Conservation (phyloP, 2,113 vertebrate genomes). For the Macaca nemestrina region DNA sequence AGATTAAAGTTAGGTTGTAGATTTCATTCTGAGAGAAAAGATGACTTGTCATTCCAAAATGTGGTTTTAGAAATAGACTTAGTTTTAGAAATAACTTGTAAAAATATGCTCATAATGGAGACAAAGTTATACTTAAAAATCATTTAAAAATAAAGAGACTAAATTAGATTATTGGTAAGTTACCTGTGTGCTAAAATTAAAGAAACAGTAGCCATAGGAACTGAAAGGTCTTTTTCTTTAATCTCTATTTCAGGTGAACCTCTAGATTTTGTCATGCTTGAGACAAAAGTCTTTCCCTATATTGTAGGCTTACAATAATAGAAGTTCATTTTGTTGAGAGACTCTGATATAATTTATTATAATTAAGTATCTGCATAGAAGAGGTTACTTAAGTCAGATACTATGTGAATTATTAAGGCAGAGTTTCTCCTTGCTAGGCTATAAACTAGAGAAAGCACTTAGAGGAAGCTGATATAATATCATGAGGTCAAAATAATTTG, state of each 20-base stretch:
- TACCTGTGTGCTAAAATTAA: background rate
- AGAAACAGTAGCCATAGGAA: background rate
- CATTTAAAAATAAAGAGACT: background rate
- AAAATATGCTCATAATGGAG: background rate
- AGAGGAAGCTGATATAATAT: background rate
- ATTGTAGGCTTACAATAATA: background rate
- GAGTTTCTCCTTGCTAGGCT: background rate
- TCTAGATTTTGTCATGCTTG: background rate
- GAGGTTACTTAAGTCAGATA: slow-evolving; percentile 43
- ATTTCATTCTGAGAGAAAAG: slow-evolving; percentile 19
- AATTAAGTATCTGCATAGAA: slow-evolving; percentile 5
- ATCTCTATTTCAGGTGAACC: background rate
- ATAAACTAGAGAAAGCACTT: background rate
- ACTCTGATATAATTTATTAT: background rate
- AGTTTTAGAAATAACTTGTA: background rate
- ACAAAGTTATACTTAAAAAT: background rate
- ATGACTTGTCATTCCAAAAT: background rate
- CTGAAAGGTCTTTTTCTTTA: background rate
- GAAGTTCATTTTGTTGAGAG: slow-evolving; percentile 2
- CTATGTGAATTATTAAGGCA: slow-evolving; percentile 30
- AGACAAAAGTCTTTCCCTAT: background rate
- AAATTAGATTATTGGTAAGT: background rate
- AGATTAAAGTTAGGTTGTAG: slow-evolving; percentile 42
- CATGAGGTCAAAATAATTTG: background rate
- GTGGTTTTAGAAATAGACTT: background rate